Evolutionary conservation across 53 echinoderm and acorn worm species (phyloP).

Genomic region (Paracentrotus lividus): DNA sequence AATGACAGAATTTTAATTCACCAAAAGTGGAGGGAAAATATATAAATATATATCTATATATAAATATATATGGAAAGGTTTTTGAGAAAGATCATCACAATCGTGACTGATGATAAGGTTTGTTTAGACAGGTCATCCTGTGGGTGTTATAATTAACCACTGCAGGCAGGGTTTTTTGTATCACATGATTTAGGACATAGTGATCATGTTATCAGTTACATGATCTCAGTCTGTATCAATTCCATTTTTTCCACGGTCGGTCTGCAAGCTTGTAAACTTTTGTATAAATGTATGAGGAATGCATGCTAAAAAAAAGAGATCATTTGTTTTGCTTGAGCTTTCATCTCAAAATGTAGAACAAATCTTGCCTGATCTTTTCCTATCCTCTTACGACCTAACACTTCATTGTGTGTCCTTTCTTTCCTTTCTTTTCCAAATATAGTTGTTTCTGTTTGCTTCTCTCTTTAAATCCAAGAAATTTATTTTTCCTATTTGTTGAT

Average conservation of each 20-base stretch:
- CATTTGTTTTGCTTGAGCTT: conserved; percentile 36
- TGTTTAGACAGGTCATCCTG: conserved; percentile 27
- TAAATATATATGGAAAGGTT: conserved; percentile 35
- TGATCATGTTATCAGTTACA: conserved; percentile 14
- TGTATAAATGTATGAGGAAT: conserved; percentile 39
- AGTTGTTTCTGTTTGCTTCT: neutral
- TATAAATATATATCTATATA: too few species aligned
- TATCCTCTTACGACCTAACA: neutral
- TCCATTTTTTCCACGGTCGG: conserved; percentile 47
- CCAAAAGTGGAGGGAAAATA: neutral
- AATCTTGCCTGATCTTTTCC: neutral
- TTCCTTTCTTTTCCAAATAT: neutral
- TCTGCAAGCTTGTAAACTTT: conserved; percentile 42
- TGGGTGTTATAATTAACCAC: conserved; percentile 46
- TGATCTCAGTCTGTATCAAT: conserved; percentile 32
- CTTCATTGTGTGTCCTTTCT: neutral
- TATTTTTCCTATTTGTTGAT: neutral
- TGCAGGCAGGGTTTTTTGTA: conserved; percentile 66
- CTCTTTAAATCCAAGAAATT: neutral
- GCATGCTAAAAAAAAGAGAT: conserved; percentile 17
- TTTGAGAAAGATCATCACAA: neutral
- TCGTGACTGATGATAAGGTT: neutral
- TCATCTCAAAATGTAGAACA: conserved; percentile 41
- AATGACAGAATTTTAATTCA: conserved; percentile 35
- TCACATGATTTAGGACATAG: conserved; percentile 53